Percentiles rank a stretch among this genome's conserved stretches.
phyloP scores from a whole-genome alignment of 2,797 vertebrate genomes.

The Pseudotriccus pelzelni region DNA sequence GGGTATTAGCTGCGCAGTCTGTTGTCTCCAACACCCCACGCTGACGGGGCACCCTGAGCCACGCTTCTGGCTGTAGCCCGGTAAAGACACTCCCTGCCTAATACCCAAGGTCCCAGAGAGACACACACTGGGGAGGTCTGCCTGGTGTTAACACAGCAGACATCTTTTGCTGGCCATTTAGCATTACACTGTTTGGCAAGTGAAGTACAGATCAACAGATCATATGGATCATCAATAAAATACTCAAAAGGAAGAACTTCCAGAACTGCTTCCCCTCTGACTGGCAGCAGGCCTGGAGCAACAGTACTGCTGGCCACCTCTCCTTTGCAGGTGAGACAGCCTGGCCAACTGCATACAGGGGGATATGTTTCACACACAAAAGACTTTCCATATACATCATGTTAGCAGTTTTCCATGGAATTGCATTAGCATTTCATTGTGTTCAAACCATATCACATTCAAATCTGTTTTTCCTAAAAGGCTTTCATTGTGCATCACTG shows the following conservation, averaged over 20 bases:
- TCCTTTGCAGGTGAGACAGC: background rate
- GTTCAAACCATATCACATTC: constrained; percentile 35
- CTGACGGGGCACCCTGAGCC: background rate
- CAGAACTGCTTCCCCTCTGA: background rate
- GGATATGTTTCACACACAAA: background rate
- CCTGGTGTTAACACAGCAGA: background rate
- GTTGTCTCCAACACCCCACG: fast-evolving
- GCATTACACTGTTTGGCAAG: background rate
- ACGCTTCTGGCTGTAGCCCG: background rate
- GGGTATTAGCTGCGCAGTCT: background rate
- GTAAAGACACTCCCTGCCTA: background rate
- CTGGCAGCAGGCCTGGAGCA: background rate
- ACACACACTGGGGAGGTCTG: background rate
- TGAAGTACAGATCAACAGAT: background rate
- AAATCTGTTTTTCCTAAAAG: constrained; percentile 65
- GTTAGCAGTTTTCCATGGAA: constrained; percentile 41
- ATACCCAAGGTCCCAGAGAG: background rate
- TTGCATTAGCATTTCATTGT: constrained; percentile 42
- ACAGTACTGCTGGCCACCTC: background rate
- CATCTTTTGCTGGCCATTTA: background rate
- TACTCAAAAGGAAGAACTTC: background rate
- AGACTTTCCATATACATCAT: background rate
- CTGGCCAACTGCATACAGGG: background rate
- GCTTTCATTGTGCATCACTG: constrained; percentile 61
- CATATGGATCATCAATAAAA: background rate